Base-by-base conservation (phyloP, 1,140 invertebrate genomes). In the Hyles vespertilio region DNA sequence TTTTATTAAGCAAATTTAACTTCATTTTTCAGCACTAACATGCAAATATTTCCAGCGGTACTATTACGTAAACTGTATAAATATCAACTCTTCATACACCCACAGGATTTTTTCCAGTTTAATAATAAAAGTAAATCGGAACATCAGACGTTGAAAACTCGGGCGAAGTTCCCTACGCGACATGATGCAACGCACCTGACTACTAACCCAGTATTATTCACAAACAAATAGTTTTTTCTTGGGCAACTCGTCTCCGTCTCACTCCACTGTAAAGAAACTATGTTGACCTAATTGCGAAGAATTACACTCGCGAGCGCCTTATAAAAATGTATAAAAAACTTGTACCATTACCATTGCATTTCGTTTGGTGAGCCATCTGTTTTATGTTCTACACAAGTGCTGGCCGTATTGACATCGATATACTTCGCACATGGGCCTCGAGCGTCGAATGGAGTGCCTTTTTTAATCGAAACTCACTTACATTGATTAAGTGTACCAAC, bases 351-450 rank as follows among this genome's bases (percentile, higher is more conserved):
- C 49, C 45, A 53, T 43, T 45, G 45, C 7, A n/a, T 40, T 33
- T 51, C 45, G 44, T 54, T 54, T 51, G 12, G 49, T 57, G 32
- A 51, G 57, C 52, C 74, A 73, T 75, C 72, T 77, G 75, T 60
- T 73, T 73, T 64, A 67, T 73, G 65, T 77, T 56, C 48, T 32
- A 51, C 40, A 57, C 67, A 72, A 74, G 68, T 70, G 66, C 47
- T 34, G 46, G 60, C 43, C 52, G 55, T 57, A 65, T 58, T 59
- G 56, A 56, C 51, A 59, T 60, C 61, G 46, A 64, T 63, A 61
- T 61, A 65, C 65, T 78, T 75, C 60, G 72, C 75, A 75, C 69
- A 75, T 72, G 75, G 61, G 67, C 62, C 71, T 62, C 59, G 43
- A 60, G 67, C 59, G 69, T 62, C 59, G 43, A 60, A 69, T 67